Base-by-base conservation (phyloP, 2,888 invertebrate genomes). In the Ditylenchus weischeri region DNA sequence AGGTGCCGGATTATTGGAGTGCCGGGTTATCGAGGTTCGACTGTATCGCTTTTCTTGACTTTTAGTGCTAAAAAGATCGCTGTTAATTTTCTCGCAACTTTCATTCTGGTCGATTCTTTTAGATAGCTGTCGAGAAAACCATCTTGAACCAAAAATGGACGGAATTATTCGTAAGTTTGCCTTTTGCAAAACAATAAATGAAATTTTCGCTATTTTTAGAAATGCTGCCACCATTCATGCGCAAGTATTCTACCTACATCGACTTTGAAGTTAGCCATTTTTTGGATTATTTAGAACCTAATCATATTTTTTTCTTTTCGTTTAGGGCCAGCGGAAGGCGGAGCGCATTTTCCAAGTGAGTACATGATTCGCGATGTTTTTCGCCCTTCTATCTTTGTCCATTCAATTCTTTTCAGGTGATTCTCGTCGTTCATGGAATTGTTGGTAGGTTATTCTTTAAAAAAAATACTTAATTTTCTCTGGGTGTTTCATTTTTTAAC, bases 331-430 rank as follows among this genome's bases (percentile, higher is more conserved):
- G 67, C 70, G 73, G 62, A 69, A 70, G 51, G 78, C 81, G 35
- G 81, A 81, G 65, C 69, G 78, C 21, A 74, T 78, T 21, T 79
- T 76, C 66, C 81, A 81, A 70, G 80, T 78, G 50, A 43, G 61
- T 19, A 35, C 51, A 38, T 47, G 15, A 43, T 57, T 62, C 7
- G 10, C 10, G 43, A 29, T 51, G 23, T 18, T 7, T 18, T 57
- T 69, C 18, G 48, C 51, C 36, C 18, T 66, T 36, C 11, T 19
- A 29, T 29, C 5, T 29, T 5, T 4, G 29, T 5, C 43, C 8
- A 3, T 43, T 43, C 43, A 43, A 43, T 59, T 59, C n/a, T n/a
- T 59, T 72, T 21, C 48, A 80, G 80, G 76, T 76, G 11, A 76
- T 80, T 36, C 66, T 80, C 23, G 74, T 78, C 23, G 68, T 80